Conservation (phyloP, 2,888 invertebrate genomes). For the Congeria kusceri region DNA sequence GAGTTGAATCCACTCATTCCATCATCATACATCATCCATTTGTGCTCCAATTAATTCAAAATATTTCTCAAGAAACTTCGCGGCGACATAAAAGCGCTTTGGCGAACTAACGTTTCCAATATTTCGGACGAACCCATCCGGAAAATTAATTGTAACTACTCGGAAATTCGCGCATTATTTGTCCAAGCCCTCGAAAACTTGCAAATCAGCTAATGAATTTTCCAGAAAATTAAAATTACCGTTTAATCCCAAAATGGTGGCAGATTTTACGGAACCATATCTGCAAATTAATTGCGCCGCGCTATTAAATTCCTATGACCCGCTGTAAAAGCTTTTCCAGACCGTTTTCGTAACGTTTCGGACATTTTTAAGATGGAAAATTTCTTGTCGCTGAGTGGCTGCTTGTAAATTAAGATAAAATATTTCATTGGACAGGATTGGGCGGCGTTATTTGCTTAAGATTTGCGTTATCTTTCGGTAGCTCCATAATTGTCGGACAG, state of each 20-base stretch:
- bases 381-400: slow-evolving; percentile 33
- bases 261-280: slow-evolving; percentile 30
- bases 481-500: slow-evolving; percentile 58
- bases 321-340: neutral
- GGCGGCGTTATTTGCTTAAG: slow-evolving; percentile 50
- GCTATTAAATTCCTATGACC: slow-evolving; percentile 5
- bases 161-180: slow-evolving; percentile 56
- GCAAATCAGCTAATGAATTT: slow-evolving; percentile 54
- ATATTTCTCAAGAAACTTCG: too few relatives aligned
- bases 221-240: slow-evolving; percentile 47
- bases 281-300: slow-evolving; percentile 49
- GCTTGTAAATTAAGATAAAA: slow-evolving; percentile 61
- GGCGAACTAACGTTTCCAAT: too few relatives aligned
- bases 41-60: too few relatives aligned
- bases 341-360: slow-evolving; percentile 1
- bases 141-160: neutral
- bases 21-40: too few relatives aligned
- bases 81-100: too few relatives aligned
- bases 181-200: slow-evolving; percentile 51
- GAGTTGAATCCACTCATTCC: too few relatives aligned
- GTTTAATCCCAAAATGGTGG: slow-evolving; percentile 43
- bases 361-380: slow-evolving; percentile 16
- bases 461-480: slow-evolving; percentile 52
- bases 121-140: too few relatives aligned
- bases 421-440: slow-evolving; percentile 54